Evolutionary conservation across 2,888 invertebrate genomes (phyloP), one percentile per base, ranked within the genome.

Genomic region (Drosophila borborema): DNA sequence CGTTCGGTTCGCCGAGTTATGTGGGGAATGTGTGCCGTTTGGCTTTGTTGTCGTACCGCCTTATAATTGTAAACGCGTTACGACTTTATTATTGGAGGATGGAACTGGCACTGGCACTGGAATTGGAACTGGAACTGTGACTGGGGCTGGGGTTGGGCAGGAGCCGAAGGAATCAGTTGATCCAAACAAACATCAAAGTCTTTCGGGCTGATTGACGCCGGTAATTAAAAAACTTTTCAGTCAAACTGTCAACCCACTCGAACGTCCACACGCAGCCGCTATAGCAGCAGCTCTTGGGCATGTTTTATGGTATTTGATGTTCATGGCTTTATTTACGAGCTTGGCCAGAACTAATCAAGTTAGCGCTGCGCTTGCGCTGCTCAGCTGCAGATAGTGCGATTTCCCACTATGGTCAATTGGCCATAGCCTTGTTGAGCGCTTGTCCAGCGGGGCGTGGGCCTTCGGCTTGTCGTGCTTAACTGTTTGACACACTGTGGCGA

Each of bases 31-130:
- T 85, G 65, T 84, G 86, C 72, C 77, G 77, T 80, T 82, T 82
- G 82, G 63, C 86, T 85, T 85, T 85, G 85, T 85, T 81, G 81
- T 85, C 63, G 55, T 58, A 71, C 85, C 86, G 85, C 81, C 81
- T 84, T 85, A 81, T 85, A 85, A 85, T 85, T 85, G 85, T 82
- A 85, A 75, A 81, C 85, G 86, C 85, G 82, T 86, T 85, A 86
- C 85, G 85, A 85, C 85, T 85, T 82, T 84, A 86, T 85, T 85
- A 85, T 76, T 67, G 31, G 45, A 23, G 23, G 18, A 41, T 41
- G 41, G 45, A 20, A n/a, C 6, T 18, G 10, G 31, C 12, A n/a
- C 34, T 14, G 34, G 3, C 14, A 16, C 7, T 18, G 10, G 31
- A 18, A n/a, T 28, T 14, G 34, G 3, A n/a, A 16, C 7, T 40